Base-by-base conservation (phyloP, 2,113 vertebrate genomes). In the Xiphias gladius region DNA sequence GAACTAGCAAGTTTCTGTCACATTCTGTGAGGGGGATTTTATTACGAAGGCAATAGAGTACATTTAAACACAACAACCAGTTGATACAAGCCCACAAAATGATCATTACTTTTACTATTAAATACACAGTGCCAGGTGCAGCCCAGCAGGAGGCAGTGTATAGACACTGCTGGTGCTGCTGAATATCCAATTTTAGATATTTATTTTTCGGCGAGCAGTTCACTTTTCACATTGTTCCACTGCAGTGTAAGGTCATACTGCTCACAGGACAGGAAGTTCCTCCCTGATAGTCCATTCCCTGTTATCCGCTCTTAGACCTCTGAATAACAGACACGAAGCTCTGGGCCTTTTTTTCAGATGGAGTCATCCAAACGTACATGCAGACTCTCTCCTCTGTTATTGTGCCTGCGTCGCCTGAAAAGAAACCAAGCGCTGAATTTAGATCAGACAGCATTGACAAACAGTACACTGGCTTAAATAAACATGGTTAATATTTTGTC, bases 361-460 rank as follows among this genome's bases (percentile, higher is more conserved):
- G 74, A 54, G 52, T 89, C 90, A 14, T 95, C 91, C 62, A 91
- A 65, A n/a, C 76, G 58, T 22, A 95, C 92, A 2, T 46, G 85
- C 74, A 95, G 92, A 61, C 94, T 78, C 65, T 94, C 88, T n/a
- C 86, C 77, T 79, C 90, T 71, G 89, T 59, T 81, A 6, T 14
- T 82, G 63, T 59, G 63, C n/a, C 66, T 61, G 43, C 30, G 79
- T 81, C 87, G 88, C 90, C 95, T 95, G 89, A 37, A 84, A 80
- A 76, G 73, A 83, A 86, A 76, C 26, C 24, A 62, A 73, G 59
- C 52, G 57, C 61, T 54, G 79, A 54, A 74, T 79, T 84, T 37
- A 77, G 69, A 82, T 83, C 86, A 84, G 69, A 69, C 75, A 26
- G 39, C 66, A 39, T 50, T 59, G 76, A 82, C 77, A 86, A 71